Evolutionary conservation across 92 coral and sea anemone species (phyloP), one percentile per base, ranked within the genome.

Genomic region (Palythoa grandis): DNA sequence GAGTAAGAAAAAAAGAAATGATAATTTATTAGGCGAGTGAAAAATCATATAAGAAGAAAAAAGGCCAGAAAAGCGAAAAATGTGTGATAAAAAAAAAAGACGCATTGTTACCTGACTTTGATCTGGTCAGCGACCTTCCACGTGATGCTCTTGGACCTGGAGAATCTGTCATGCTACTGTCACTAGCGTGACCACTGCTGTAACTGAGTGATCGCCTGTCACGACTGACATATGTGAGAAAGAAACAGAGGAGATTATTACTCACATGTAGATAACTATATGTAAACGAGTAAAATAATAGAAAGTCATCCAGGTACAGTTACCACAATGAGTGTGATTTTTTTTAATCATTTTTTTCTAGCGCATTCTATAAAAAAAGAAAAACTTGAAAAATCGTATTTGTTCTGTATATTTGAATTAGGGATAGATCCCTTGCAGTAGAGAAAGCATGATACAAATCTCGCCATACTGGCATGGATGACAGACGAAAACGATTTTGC

Each of bases 121-220:
- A 86, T 90, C 97, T 88, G 23, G 85, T 92, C n/a, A 94, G 83
- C 23, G 90, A 57, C 24, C 92, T 87, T 24, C 92, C 91, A 52
- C 96, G 91, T 25, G 96, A 90, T 57, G 89, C 40, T 54, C 99
- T 93, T 8, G 92, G 88, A 5, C 95, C 90, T 5, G 97, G 92
- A 78, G 98, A 92, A 72, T 97, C 99, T 24, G 93, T 89, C 58
- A 95, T 82, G 69, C 99, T 97, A 58, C 99, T 94, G 85, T 97
- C 99, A 85, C 99, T 96, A 0, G 99, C 97, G 75, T 95, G 98
- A 16, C 99, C 99, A 79, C 99, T 96, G 83, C 99, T 96, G 92
- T 93, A 95, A 22, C 98, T 90, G 73, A 85, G 92, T 35, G 88
- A 87, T 58, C 95, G 86, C 53, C 98, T 92, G 80, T 95, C 97